These are phyloP conservation scores for Anabas testudineus DNA, from an alignment of 2,797 vertebrate species.

Conservation along the genomic window DNA sequence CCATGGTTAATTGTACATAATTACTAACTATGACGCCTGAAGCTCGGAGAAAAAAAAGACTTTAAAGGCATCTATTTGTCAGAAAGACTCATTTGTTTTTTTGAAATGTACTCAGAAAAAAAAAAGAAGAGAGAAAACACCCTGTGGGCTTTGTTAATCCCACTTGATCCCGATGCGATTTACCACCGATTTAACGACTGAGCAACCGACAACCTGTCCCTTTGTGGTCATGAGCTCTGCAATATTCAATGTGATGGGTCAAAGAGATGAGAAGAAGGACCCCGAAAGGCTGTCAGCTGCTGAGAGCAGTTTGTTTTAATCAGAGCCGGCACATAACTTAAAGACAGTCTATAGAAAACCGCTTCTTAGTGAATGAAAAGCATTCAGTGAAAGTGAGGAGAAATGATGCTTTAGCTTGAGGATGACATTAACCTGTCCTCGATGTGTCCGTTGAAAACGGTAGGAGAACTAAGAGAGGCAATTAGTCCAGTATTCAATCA, in stretches of 20 bases:
- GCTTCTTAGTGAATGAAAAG: conserved; percentile 54
- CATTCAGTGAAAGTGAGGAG: conserved; percentile 42
- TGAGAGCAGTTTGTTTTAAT: conserved; percentile 73
- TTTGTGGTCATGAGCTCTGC: neutral
- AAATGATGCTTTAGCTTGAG: conserved; percentile 1
- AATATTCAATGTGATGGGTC: neutral
- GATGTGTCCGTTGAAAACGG: conserved; percentile 9
- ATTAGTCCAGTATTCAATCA: conserved; percentile 29
- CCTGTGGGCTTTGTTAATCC: conserved; percentile 7
- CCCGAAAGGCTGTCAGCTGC: conserved; percentile 27
- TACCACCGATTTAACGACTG: neutral
- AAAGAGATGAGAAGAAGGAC: conserved; percentile 25
- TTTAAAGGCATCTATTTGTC: neutral
- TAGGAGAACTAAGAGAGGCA: conserved; percentile 10
- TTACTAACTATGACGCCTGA: neutral
- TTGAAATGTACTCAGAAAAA: neutral
- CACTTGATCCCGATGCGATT: conserved; percentile 14
- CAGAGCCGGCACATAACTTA: conserved; percentile 68
- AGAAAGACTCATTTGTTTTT: neutral
- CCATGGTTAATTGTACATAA: neutral
- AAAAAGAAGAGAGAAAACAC: neutral
- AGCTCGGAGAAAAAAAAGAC: neutral
- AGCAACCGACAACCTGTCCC: neutral
- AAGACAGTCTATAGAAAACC: conserved; percentile 75
- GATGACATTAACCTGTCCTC: conserved; percentile 3